These are phyloP conservation scores for Haliclona indistincta DNA, from an alignment of 37 sponge, comb jelly and placozoan species.

Conservation along the genomic window DNA sequence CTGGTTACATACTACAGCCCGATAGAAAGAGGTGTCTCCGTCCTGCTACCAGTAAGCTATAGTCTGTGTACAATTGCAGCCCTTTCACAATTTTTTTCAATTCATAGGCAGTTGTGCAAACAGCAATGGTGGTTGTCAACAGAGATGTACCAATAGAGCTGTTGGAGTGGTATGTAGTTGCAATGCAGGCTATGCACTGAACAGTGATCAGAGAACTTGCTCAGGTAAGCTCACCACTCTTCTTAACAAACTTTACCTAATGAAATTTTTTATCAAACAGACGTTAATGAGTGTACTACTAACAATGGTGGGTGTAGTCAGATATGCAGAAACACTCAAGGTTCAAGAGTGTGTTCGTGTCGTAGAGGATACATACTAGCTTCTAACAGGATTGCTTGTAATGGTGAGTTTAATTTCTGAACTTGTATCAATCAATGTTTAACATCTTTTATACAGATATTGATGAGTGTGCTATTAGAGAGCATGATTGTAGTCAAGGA, in stretches of 20 bases:
- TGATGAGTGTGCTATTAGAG: slow-evolving; percentile 2
- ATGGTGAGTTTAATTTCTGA: neutral
- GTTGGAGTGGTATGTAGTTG: slow-evolving; percentile 6
- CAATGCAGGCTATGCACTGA: slow-evolving; percentile 10
- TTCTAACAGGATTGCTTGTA: no score
- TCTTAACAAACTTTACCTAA: no score
- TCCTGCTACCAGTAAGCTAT: no score
- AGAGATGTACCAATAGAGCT: slow-evolving; percentile 4
- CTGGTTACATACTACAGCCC: slow-evolving; percentile 25
- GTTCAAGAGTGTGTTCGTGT: no score
- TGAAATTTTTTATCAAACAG: neutral
- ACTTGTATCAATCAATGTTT: no score
- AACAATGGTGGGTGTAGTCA: neutral
- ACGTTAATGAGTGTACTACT: slow-evolving; percentile 10
- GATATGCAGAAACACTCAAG: neutral
- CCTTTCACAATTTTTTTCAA: no score
- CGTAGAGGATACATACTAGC: no score
- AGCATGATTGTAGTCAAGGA: neutral
- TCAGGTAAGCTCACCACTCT: slow-evolving; percentile 22
- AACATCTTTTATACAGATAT: neutral
- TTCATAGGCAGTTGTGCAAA: no score
- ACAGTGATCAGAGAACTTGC: slow-evolving; percentile 10
- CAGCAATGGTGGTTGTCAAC: slow-evolving; percentile 40
- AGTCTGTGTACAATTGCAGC: no score
- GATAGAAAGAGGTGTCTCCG: slow-evolving; percentile 25